Evolutionary conservation across 30 jellyfish, hydroid and myxozoan species (phyloP).

Genomic region (Pelagia noctiluca): DNA sequence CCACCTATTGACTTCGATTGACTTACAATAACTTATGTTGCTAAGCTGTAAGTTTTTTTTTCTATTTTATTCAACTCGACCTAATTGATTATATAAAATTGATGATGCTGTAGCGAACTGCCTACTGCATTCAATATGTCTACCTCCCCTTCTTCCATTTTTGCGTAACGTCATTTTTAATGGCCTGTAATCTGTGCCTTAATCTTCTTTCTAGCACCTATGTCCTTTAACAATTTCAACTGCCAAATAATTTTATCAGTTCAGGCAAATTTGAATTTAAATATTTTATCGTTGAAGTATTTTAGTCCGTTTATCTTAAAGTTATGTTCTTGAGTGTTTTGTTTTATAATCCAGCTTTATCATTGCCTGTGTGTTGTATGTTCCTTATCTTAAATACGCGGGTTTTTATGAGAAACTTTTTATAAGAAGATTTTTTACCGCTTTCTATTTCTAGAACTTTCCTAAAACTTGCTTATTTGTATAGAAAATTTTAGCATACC

Average conservation of each 20-base stretch:
- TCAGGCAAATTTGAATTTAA: not conserved
- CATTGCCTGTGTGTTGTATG: slow-evolving; percentile 2
- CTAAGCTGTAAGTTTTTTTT: not conserved
- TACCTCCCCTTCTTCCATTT: not conserved
- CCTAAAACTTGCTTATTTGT: not conserved
- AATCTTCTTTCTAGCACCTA: not conserved
- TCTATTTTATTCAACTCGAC: not conserved
- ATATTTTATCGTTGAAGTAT: not conserved
- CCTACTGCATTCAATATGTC: not conserved
- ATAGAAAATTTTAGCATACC: too few species aligned
- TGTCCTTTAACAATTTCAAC: not conserved
- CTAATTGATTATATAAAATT: not conserved
- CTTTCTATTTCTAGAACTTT: not conserved
- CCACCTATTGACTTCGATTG: slow-evolving; percentile 2
- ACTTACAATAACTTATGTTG: not conserved
- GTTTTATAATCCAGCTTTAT: not conserved
- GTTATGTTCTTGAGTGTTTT: not conserved
- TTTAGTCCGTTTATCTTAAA: slow-evolving; percentile 1
- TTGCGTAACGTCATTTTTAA: not conserved
- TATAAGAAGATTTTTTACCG: not conserved
- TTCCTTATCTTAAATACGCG: slow-evolving; percentile 3
- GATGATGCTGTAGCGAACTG: not conserved
- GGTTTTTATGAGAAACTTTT: not conserved
- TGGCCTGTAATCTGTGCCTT: not conserved
- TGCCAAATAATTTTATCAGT: not conserved